phyloP scores from a whole-genome alignment of 2,113 vertebrate species.

The Macrotis lagotis region DNA sequence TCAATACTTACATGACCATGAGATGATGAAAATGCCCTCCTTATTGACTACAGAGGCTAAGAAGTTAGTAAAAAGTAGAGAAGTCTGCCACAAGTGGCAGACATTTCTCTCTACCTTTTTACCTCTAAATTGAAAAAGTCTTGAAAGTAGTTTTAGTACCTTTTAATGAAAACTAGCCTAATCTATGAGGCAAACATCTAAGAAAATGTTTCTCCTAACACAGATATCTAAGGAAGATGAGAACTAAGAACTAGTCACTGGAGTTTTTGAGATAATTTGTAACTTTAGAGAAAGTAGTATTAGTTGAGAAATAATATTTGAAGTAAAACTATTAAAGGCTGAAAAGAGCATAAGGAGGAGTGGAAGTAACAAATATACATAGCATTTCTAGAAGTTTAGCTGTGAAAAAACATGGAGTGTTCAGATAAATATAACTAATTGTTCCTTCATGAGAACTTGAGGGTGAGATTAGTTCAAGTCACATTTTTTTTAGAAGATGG shows the following conservation, averaged over 20 bases:
- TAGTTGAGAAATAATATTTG: background rate
- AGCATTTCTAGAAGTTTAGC: background rate
- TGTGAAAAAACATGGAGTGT: background rate
- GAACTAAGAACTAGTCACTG: too few species aligned
- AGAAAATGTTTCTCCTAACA: background rate
- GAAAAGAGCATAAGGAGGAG: background rate
- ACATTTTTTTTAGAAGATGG: background rate
- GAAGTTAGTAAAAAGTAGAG: too few species aligned
- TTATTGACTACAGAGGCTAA: background rate
- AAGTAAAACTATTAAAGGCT: background rate
- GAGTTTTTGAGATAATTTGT: too few species aligned
- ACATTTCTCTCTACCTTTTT: background rate
- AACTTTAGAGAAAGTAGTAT: background rate
- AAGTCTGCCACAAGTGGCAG: too few species aligned
- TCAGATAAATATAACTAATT: background rate
- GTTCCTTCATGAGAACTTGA: background rate
- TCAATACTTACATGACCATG: background rate
- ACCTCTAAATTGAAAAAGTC: too few species aligned
- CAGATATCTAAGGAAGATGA: too few species aligned
- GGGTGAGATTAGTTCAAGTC: background rate
- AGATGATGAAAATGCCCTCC: background rate
- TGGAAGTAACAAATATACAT: background rate
- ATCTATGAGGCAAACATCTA: background rate
- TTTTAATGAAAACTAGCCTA: background rate
- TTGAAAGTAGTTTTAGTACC: too few species aligned